Conservation (phyloP, 2,113 vertebrate genomes). For the Mustela lutreola region DNA sequence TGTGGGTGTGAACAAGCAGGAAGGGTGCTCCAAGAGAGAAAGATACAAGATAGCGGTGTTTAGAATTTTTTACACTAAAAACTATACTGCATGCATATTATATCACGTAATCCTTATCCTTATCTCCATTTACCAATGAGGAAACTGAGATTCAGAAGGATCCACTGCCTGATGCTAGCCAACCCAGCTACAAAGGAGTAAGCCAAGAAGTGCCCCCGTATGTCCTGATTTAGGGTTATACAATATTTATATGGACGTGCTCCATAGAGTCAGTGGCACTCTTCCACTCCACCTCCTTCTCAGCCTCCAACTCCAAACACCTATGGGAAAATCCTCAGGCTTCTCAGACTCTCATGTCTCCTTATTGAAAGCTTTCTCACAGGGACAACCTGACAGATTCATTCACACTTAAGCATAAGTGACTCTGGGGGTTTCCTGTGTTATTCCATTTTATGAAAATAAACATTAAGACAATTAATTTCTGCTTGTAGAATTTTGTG, state of each 20-base stretch:
- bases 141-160: neutral
- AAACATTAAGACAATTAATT: conserved; percentile 15
- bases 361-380: neutral
- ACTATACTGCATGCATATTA: neutral
- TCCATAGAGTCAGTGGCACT: neutral
- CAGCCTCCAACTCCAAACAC: neutral
- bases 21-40: neutral
- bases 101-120: neutral
- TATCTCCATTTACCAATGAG: neutral
- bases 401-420: conserved; percentile 38
- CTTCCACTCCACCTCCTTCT: neutral
- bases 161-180: neutral
- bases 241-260: neutral
- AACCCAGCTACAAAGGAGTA: neutral
- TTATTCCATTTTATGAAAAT: neutral
- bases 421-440: neutral
- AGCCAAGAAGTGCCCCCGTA: neutral
- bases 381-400: neutral
- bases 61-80: neutral
- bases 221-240: neutral
- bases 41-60: neutral
- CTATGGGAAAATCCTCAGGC: neutral
- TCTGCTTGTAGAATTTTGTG: neutral
- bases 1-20: neutral
- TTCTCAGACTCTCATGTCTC: neutral